These are phyloP conservation scores for Pluvialis apricaria DNA, from an alignment of 2,113 vertebrate genomes.

Conservation along the genomic window DNA sequence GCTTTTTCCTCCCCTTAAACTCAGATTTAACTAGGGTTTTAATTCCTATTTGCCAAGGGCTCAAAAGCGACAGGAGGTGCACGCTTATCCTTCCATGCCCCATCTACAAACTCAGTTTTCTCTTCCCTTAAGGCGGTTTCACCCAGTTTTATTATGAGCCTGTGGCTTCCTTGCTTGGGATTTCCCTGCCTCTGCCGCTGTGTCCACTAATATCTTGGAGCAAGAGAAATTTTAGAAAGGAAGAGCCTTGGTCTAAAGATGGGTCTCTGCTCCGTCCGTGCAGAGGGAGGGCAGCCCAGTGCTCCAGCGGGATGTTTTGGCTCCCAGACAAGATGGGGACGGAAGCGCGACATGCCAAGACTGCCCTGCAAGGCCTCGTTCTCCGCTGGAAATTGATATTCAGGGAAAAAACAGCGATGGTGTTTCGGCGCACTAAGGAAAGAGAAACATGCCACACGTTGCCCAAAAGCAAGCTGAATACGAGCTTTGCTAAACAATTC, in stretches of 20 bases:
- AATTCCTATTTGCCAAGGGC: neutral
- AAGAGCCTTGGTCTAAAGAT: neutral
- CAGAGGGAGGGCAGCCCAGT: neutral
- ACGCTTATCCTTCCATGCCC: neutral
- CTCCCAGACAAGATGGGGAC: fast-evolving
- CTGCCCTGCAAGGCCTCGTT: neutral
- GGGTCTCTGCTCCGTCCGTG: neutral
- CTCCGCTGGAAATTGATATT: neutral
- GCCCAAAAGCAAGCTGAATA: neutral
- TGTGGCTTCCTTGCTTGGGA: neutral
- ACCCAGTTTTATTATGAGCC: neutral
- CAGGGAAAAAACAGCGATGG: neutral
- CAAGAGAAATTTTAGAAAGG: neutral
- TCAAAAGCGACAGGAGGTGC: neutral
- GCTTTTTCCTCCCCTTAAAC: neutral
- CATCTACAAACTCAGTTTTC: neutral
- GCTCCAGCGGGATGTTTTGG: neutral
- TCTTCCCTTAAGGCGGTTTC: neutral
- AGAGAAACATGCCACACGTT: fast-evolving
- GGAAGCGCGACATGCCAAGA: fast-evolving
- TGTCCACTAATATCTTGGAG: neutral
- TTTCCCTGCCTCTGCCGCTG: neutral
- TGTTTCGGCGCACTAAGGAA: fast-evolving
- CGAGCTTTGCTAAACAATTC: neutral
- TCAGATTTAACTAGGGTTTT: neutral